A percentile compares a stretch with the other conserved stretches of the same genome.
phyloP scores from a whole-genome alignment of 2,113 vertebrate genomes.

The Coptodon bakossiorum region DNA sequence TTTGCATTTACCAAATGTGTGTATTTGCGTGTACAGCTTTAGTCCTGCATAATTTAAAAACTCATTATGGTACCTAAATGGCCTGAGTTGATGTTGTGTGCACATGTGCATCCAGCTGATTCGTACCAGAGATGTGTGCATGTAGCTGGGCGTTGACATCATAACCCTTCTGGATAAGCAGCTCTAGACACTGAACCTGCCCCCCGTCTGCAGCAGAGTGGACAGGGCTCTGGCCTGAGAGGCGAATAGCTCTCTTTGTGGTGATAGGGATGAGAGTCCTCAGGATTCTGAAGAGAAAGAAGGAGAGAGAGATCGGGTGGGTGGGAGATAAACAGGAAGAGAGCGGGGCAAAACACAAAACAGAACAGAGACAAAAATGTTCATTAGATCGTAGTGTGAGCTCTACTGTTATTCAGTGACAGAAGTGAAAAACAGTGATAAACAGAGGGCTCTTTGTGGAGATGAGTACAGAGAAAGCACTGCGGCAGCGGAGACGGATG shows the following conservation, averaged over 20 bases:
- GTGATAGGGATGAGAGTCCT: constrained; percentile 80
- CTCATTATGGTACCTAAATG: not conserved
- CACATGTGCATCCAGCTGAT: not conserved
- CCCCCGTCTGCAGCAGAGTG: constrained; percentile 85
- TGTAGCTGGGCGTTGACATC: constrained; percentile 75
- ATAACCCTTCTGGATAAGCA: constrained; percentile 77
- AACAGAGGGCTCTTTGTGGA: constrained; percentile 49
- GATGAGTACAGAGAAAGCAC: constrained; percentile 4
- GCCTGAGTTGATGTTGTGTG: not conserved
- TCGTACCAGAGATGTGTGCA: constrained; percentile 69
- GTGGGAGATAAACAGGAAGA: not conserved
- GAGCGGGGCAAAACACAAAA: constrained; percentile 22
- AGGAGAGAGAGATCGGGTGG: not conserved
- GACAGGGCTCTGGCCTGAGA: constrained; percentile 76
- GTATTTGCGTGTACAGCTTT: not conserved
- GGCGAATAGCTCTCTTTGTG: constrained; percentile 73
- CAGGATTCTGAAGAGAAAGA: constrained; percentile 63
- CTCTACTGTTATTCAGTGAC: constrained; percentile 12
- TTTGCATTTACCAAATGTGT: not conserved
- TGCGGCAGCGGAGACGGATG: not conserved
- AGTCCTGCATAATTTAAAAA: not conserved
- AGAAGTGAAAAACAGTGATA: constrained; percentile 15
- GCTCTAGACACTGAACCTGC: constrained; percentile 76
- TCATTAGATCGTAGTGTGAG: constrained; percentile 41
- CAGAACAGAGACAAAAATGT: constrained; percentile 1